Evolutionary conservation across 2,797 vertebrate genomes (phyloP), one percentile per base, ranked within the genome.

Genomic region (Caiman crocodilus): DNA sequence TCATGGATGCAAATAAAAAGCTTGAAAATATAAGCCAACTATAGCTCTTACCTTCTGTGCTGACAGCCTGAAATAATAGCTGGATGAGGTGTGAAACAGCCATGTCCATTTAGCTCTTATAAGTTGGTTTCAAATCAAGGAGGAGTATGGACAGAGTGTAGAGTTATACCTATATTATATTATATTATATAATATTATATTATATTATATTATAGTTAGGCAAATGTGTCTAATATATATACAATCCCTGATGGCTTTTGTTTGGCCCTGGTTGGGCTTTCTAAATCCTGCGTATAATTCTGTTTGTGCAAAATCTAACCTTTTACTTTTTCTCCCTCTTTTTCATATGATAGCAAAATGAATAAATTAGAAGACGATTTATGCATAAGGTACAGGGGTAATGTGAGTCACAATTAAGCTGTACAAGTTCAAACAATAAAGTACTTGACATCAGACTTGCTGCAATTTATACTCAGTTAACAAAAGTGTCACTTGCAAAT

Each of bases 321-420:
- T 0, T 10, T 83, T 64, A 58, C 9, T 50, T 58, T 82, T 88
- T 59, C 67, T 85, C 75, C 3, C 35, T 89, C 16, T 35, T 6
- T 25, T 90, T 91, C 1, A 0, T 26, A 4, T 2, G 13, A 59
- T 57, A 79, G 73, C 23, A 89, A 83, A 1, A 2, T 30, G 30
- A 77, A 94, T 78, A 59, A 64, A 21, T 23, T 30, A 75, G 86
- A 91, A 87, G 59, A 71, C 76, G 14, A 92, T 75, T 92, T 90
- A 87, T 79, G 71, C 65, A 32, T n/a, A 32, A 76, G 3, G 1
- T 73, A 75, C 71, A 77, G 63, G 78, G 65, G 32, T 50, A 20
- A 60, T 92, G 3, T 92, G 89, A 94, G n/a, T 94, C 96, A 95
- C 25, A 87, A 57, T 50, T 75, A 69, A 80, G 85, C 86, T 6